phyloP scores from a whole-genome alignment of 1,140 invertebrate genomes.

The Drosophila orosa region DNA sequence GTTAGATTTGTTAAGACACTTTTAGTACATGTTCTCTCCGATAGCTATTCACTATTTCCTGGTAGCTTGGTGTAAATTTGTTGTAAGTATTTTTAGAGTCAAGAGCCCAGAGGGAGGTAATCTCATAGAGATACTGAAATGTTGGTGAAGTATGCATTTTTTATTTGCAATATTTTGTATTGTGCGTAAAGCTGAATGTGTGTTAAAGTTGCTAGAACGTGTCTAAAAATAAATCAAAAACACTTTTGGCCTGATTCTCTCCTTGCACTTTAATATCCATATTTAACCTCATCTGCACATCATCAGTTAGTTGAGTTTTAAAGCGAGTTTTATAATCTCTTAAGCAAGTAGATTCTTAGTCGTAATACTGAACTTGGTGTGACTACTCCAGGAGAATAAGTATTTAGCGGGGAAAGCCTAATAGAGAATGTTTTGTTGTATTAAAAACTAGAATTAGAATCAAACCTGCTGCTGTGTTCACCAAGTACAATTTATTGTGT shows the following conservation, averaged over 20 bases:
- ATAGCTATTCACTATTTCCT: conserved; percentile 8
- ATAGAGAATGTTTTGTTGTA: conserved; percentile 11
- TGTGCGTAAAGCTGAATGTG: conserved; percentile 16
- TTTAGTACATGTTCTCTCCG: conserved; percentile 43
- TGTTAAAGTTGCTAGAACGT: not conserved
- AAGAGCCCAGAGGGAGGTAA: conserved; percentile 8
- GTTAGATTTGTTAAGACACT: conserved; percentile 48
- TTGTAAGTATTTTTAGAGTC: conserved; percentile 18
- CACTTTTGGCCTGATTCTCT: not conserved
- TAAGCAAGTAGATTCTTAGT: conserved; percentile 18
- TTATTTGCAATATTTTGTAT: not conserved
- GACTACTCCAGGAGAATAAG: conserved; percentile 24
- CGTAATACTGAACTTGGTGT: conserved; percentile 32
- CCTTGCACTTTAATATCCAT: not conserved
- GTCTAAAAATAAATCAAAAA: not conserved
- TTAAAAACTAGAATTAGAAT: conserved; percentile 18
- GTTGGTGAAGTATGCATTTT: conserved; percentile 1
- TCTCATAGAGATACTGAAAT: conserved; percentile 18
- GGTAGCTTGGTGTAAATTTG: conserved; percentile 16
- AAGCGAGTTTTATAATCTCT: conserved; percentile 23
- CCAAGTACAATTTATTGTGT: conserved; percentile 14
- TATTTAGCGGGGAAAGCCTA: conserved; percentile 3
- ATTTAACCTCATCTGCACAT: conserved; percentile 6
- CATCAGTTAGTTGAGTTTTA: not conserved
- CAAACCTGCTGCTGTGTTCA: conserved; percentile 3